Base-by-base conservation (phyloP, 2,888 invertebrate species). In the Acleris emargana region DNA sequence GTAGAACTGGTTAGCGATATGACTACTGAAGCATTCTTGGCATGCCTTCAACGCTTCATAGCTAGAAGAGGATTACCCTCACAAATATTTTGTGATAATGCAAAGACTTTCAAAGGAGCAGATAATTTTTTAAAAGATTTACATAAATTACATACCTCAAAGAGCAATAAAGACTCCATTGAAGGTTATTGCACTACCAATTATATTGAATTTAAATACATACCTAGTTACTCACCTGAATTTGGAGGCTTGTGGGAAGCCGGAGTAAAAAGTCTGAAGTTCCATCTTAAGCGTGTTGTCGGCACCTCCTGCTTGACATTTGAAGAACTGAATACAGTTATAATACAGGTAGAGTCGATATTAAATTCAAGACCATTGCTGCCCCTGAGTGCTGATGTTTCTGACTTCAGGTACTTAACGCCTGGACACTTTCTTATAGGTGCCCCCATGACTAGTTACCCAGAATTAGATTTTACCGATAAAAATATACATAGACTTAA, bases 371-470 rank as follows among this genome's bases (percentile, higher is more conserved):
- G 69, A n/a, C 42, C 42, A 13, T 43, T 43, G 42, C 42, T 43
- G 16, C n/a, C 42, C 42, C 42, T 43, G 9, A 32, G 9, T 32
- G 32, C 32, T 32, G 32, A 32, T 32, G 32, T 32, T 32, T 32
- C 32, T 1, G 42, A 43, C 16, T 13, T 13, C n/a, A 43, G n/a
- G n/a, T 43, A 70, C 58, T 47, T 72, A n/a, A 67, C 69, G 2
- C 71, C 71, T 25, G 72, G 69, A 7, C 71, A 72, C 52, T 72
- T 72, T 38, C 55, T 69, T 6, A 64, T 64, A 28, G 66, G 68
- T 28, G 18, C 20, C 28, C 38, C 55, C 28, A 32, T 70, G 45
- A 67, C 25, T 11, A 57, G 58, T 45, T 66, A 62, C 17, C 69
- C 71, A 45, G 70, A 72, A 57, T 5, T 49, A 3, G 67, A 72